Evolutionary conservation across 2,113 vertebrate species (phyloP).

Genomic region (Protomyctophum bolini): DNA sequence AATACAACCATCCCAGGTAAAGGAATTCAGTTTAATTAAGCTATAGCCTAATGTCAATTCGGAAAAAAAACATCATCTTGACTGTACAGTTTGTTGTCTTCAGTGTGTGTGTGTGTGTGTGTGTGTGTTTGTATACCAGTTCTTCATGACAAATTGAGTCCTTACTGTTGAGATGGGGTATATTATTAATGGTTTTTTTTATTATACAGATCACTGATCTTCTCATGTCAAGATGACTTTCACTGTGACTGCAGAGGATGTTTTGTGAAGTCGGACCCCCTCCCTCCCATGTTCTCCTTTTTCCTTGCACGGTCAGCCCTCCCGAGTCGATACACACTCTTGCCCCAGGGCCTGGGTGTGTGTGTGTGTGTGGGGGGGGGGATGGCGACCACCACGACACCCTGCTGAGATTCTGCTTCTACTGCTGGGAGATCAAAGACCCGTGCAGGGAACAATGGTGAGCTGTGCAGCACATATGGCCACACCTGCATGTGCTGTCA

Average conservation of each 20-base stretch:
- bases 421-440: slow-evolving; percentile 89
- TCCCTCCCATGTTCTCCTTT: slow-evolving; percentile 27
- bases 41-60: not conserved
- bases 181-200: not conserved
- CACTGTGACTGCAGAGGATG: slow-evolving; percentile 1
- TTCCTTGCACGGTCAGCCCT: slow-evolving; percentile 54
- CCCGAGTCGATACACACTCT: slow-evolving; percentile 73
- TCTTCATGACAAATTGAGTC: too few relatives aligned
- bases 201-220: not conserved
- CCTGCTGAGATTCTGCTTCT: slow-evolving; percentile 78
- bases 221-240: slow-evolving; percentile 34
- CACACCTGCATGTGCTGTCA: slow-evolving; percentile 89
- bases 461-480: slow-evolving; percentile 75
- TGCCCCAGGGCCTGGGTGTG: slow-evolving; percentile 75
- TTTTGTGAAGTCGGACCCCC: slow-evolving; percentile 39
- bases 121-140: too few relatives aligned
- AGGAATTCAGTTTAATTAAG: too few relatives aligned
- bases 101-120: not conserved
- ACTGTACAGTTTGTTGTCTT: too few relatives aligned
- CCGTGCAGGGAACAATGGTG: slow-evolving; percentile 83
- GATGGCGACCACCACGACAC: slow-evolving; percentile 57
- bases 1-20: too few relatives aligned
- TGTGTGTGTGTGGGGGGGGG: slow-evolving; percentile 8
- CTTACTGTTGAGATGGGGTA: too few relatives aligned
- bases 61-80: too few relatives aligned